Evolutionary conservation across 2,888 invertebrate genomes (phyloP).

Genomic region (Acleris sparsana): DNA sequence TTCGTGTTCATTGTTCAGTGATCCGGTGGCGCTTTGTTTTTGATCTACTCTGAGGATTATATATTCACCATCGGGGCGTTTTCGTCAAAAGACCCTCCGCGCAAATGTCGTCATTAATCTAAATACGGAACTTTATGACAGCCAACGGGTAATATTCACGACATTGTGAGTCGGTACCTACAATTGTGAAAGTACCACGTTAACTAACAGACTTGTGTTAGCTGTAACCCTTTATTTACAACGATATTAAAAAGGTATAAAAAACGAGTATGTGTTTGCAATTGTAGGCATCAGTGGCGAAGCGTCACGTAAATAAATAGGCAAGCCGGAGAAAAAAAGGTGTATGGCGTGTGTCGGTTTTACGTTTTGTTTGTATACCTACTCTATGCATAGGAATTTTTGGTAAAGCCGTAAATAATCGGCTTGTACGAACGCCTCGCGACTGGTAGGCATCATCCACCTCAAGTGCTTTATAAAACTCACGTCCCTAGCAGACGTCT

Average conservation of each 20-base stretch:
- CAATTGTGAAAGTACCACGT: background rate
- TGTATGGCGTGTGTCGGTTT: too few species aligned
- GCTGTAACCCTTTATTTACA: slow-evolving; percentile 2
- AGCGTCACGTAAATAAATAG: too few species aligned
- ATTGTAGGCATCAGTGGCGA: slow-evolving; percentile 48
- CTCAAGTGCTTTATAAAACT: slow-evolving; percentile 49
- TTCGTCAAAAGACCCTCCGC: background rate
- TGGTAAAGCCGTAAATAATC: too few species aligned
- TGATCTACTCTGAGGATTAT: too few species aligned
- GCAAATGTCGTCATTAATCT: background rate
- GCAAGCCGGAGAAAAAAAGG: too few species aligned
- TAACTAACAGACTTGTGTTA: background rate
- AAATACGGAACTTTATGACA: background rate
- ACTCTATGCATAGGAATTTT: too few species aligned
- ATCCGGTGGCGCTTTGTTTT: too few species aligned
- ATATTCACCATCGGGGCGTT: background rate
- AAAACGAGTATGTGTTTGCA: slow-evolving; percentile 8
- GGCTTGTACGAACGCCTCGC: too few species aligned
- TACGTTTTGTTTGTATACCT: too few species aligned
- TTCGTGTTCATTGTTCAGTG: too few species aligned
- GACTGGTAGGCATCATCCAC: slow-evolving; percentile 53
- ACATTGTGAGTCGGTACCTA: background rate
- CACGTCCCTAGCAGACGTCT: slow-evolving; percentile 65
- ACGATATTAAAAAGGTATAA: slow-evolving; percentile 2
- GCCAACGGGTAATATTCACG: background rate